Conservation (phyloP, 2,888 invertebrate genomes). For the Cryptus viduatorius region DNA sequence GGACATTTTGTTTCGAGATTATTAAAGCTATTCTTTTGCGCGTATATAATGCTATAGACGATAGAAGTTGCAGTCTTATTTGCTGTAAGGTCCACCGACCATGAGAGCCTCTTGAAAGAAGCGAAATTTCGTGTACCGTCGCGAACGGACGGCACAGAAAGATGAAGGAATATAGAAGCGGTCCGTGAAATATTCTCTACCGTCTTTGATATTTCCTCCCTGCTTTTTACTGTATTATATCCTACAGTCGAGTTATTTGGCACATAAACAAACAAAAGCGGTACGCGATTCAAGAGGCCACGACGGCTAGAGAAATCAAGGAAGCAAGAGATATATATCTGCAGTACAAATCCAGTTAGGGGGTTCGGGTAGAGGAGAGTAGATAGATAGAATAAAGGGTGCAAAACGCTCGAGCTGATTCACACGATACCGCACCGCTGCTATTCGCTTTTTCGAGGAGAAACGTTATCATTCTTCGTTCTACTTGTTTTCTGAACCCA, state of each 20-base stretch:
- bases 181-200: background rate
- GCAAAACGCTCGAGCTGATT: conserved; percentile 58
- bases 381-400: conserved; percentile 27
- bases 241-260: conserved; percentile 50
- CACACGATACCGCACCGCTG: conserved; percentile 63
- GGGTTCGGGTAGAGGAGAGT: conserved; percentile 15
- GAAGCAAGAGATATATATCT: conserved; percentile 26
- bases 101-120: background rate
- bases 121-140: background rate
- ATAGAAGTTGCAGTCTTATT: conserved; percentile 9
- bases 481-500: background rate
- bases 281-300: conserved; percentile 41
- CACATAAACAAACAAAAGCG: conserved; percentile 61
- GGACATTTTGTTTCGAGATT: background rate
- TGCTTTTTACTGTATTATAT: conserved; percentile 29
- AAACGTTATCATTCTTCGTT: conserved; percentile 25
- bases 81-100: background rate
- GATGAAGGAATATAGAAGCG: conserved; percentile 1
- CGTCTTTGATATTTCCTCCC: conserved; percentile 25
- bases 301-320: conserved; percentile 7
- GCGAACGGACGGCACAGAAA: background rate
- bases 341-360: conserved; percentile 20
- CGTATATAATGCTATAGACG: background rate
- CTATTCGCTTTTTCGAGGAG: conserved; percentile 45
- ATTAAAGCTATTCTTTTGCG: background rate